Evolutionary conservation across 2,113 vertebrate genomes (phyloP).

Genomic region (Salvator merianae): DNA sequence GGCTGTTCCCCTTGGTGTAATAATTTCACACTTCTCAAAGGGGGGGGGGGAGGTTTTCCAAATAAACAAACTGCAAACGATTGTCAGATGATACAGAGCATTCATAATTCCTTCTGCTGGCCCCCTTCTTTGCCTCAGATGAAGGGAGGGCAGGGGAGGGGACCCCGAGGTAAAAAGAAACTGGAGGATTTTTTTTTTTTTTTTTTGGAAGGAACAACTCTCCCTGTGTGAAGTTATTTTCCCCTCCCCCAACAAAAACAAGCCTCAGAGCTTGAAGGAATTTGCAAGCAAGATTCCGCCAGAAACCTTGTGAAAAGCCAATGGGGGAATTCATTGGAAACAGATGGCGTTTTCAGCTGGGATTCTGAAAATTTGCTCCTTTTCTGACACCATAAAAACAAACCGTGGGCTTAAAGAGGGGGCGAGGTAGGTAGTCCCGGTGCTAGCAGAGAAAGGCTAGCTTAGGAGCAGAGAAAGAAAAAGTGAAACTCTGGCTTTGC

Average conservation of each 20-base stretch:
- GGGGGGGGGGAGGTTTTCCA: neutral
- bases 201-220: constrained; percentile 79
- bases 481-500: neutral
- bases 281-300: constrained; percentile 82
- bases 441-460: constrained; percentile 3
- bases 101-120: neutral
- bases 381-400: constrained; percentile 79
- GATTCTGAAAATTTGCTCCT: constrained; percentile 77
- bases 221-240: constrained; percentile 80
- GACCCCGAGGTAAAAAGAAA: constrained; percentile 73
- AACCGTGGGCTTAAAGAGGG: constrained; percentile 37
- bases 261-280: constrained; percentile 82
- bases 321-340: constrained; percentile 85
- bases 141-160: neutral
- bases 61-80: neutral
- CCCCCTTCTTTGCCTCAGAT: neutral
- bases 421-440: neutral
- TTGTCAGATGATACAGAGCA: neutral
- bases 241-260: constrained; percentile 93
- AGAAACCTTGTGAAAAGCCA: constrained; percentile 83
- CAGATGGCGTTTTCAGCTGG: constrained; percentile 83
- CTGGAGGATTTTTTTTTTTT: constrained; percentile 66
- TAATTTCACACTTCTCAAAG: neutral
- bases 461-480: constrained; percentile 1
- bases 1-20: neutral